Conservation (phyloP, 2,113 vertebrate species). For the Columbina picui region DNA sequence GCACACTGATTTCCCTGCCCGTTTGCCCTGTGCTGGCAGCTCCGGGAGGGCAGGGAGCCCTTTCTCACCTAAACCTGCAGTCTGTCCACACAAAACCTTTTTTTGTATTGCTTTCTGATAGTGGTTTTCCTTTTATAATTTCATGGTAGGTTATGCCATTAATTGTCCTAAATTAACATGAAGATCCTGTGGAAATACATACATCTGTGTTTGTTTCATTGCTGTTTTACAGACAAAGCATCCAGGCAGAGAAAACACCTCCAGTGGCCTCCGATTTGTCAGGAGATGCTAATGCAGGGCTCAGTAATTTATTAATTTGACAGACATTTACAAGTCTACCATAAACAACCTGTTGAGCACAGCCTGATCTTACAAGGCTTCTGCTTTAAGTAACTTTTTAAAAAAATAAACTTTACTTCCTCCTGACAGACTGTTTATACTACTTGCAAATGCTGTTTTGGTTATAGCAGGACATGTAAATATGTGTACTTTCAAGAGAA, state of each 20-base stretch:
- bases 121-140: conserved; percentile 66
- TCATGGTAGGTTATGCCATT: conserved; percentile 70
- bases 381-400: neutral
- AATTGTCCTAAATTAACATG: conserved; percentile 46
- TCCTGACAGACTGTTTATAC: neutral
- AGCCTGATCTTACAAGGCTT: neutral
- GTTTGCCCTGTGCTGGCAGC: neutral
- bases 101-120: conserved; percentile 68
- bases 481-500: neutral
- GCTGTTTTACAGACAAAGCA: neutral
- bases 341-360: neutral
- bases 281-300: neutral
- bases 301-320: neutral
- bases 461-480: neutral
- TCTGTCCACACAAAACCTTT: conserved; percentile 67
- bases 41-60: neutral
- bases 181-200: neutral
- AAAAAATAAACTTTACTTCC: neutral
- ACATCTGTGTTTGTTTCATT: neutral
- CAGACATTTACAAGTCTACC: neutral
- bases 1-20: neutral
- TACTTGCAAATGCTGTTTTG: neutral
- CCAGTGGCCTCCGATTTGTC: fast-evolving
- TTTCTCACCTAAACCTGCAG: conserved; percentile 72
- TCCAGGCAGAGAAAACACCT: neutral